Base-by-base conservation (phyloP, 2,888 invertebrate genomes). In the Sphecodes monilicornis region DNA sequence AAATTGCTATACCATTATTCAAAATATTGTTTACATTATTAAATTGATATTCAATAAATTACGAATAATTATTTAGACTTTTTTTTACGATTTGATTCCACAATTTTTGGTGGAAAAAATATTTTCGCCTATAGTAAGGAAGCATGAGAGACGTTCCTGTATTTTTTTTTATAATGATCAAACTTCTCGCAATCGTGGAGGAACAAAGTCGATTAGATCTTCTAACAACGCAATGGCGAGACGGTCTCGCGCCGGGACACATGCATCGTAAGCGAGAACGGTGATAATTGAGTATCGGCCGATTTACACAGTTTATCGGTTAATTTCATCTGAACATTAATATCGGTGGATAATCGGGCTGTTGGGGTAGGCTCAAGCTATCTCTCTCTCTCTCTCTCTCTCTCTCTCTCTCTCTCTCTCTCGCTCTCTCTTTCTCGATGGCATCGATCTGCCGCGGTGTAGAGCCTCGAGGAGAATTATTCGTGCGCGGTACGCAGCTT, bases 261-360 rank as follows among this genome's bases (percentile, higher is more conserved):
- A n/a, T n/a, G n/a, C 43, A 41, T 36, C 64, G 5, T 36, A 36
- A 6, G 18, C 50, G 57, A 10, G 13, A 11, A 8, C 18, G 10
- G 26, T 77, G 80, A 83, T 81, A 84, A 77, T 46, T 43, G 60
- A 68, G 66, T 4, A 74, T 46, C 76, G 76, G 54, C 57, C 80
- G 74, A 87, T 87, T 88, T 78, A 41, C 76, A 77, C 69, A 26
- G 70, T 84, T 85, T 82, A 85, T 85, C 78, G 85, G 76, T 70
- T 87, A 87, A 89, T 88, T 82, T 89, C 84, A 75, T 85, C 78
- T 82, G n/a, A 64, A 73, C 75, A 80, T 89, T 85, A 88, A 87
- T 82, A 87, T 85, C 78, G 78, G 74, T 46, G 43, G 39, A 26
- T 75, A 82, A 89, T 88, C 80, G 74, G 71, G 32, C 26, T 80